Base-by-base conservation (phyloP, 2,113 vertebrate genomes). In the Plecotus auritus region DNA sequence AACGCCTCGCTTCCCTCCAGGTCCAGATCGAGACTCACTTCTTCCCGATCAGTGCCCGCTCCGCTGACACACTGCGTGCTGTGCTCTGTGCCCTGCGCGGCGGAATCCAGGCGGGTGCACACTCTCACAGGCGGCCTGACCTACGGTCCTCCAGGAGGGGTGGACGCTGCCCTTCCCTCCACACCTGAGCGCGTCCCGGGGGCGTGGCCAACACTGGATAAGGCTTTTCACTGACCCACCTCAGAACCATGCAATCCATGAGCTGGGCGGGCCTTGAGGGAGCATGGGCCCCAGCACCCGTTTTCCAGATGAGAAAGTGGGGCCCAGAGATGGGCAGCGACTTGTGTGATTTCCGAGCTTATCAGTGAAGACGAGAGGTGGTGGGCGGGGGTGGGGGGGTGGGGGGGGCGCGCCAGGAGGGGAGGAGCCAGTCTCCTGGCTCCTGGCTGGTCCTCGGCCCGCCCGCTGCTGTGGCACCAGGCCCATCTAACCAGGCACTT, bases 51-150 rank as follows among this genome's bases (percentile, higher is more conserved):
- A 14, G 1, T 40, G 47, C 2, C 4, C 9, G 42, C 67, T 14
- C 37, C 70, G 49, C 8, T 8, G 37, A 42, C 67, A 11, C 35
- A 45, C 72, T 17, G 8, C 18, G 20, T 22, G 28, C 23, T 61
- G 66, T 28, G n/a, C 35, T 49, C 40, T 66, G 32, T 28, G 45
- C 20, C 85, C 16, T 78, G 80, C 32, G 26, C 0, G 0, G 0
- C 45, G 69, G 16, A 42, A 49, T 37, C 20, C 22, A 5, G 78
- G 0, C 16, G n/a, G 16, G 30, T 1, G 6, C 4, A 16, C 4
- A 16, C 4, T 7, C 66, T 85, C 23, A 30, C 7, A 1, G 23
- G 37, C 5, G n/a, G n/a, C 1, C 0, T n/a, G 14, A 49, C 3
- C 1, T 5, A 0, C 17, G 40, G 37, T 10, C 47, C 67, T 91